Evolutionary conservation across 2,113 vertebrate species (phyloP), one percentile per base, ranked within the genome.

Genomic region (Coturnix japonica): DNA sequence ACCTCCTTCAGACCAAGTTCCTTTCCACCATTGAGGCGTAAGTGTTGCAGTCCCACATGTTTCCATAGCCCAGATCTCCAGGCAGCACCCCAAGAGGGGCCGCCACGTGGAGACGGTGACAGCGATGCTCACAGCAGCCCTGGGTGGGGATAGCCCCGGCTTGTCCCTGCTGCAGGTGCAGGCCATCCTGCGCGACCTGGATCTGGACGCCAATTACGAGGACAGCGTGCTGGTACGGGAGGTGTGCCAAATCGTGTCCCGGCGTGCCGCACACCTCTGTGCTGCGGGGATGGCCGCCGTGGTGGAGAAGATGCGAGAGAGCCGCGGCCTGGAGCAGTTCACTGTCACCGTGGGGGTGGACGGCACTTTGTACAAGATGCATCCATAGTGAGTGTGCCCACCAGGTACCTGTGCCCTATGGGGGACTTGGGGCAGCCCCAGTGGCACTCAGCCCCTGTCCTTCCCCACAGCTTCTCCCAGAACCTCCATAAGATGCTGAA

Each of bases 251-350:
- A 73, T 90, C 0, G 97, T 98, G 76, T 97, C 97, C 53, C 91
- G 51, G 90, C 89, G 98, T 37, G 98, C 97, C 0, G 97, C 97
- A 47, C 96, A 95, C 44, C 96, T 98, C 78, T 98, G 98, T 0
- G 98, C 96, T 5, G 97, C 98, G 0, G 97, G 97, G 14, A 43
- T 98, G 85, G 98, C 98, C 1, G 97, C 98, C 0, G 97, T 98
- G 79, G 97, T 97, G 46, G 98, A 98, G 88, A 98, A 97, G 96
- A 98, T 98, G 37, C 85, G 97, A 43, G 95, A 98, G 90, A 98
- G 85, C 85, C 91, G 90, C 3, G 95, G 91, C 31, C 60, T 97
- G 87, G 77, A 89, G 3, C 56, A 71, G n/a, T 80, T 98, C 81
- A 37, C 46, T 0, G 59, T 98, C 63, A 97, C 97, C 0, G 95